These are phyloP conservation scores for Ctena decussata DNA, from an alignment of 2,888 invertebrate genomes.

Conservation along the genomic window DNA sequence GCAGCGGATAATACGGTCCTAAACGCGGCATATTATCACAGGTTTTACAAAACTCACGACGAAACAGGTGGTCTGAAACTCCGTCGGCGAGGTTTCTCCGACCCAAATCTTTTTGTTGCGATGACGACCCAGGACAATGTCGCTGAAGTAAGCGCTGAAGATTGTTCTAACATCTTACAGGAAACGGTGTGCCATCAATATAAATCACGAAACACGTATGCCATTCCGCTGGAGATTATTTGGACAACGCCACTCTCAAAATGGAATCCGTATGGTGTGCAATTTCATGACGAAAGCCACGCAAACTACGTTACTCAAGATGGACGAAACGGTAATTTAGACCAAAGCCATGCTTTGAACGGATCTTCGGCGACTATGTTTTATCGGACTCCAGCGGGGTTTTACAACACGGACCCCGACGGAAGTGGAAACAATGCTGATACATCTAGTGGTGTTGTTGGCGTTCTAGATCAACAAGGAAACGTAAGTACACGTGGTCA, in stretches of 20 bases:
- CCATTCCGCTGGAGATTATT: slow-evolving; percentile 82
- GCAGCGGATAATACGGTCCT: slow-evolving; percentile 33
- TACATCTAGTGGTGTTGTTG: slow-evolving; percentile 65
- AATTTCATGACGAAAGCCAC: background rate
- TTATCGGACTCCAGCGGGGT: slow-evolving; percentile 68
- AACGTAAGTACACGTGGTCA: slow-evolving; percentile 35
- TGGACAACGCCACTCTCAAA: slow-evolving; percentile 79
- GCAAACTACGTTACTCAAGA: background rate
- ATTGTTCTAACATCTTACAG: slow-evolving; percentile 54
- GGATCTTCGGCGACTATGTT: slow-evolving; percentile 58
- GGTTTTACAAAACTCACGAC: slow-evolving; percentile 39
- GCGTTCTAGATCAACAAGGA: slow-evolving; percentile 66
- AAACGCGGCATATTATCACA: slow-evolving; percentile 57
- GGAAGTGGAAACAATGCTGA: too few species aligned
- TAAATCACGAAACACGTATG: slow-evolving; percentile 72
- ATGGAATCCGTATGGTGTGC: slow-evolving; percentile 81
- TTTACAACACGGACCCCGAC: slow-evolving; percentile 47
- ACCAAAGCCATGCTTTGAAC: slow-evolving; percentile 57
- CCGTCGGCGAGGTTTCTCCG: slow-evolving; percentile 65
- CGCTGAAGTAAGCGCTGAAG: slow-evolving; percentile 53
- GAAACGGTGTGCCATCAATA: slow-evolving; percentile 51
- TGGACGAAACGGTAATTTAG: slow-evolving; percentile 34
- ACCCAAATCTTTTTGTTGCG: slow-evolving; percentile 64
- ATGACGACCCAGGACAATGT: slow-evolving; percentile 73
- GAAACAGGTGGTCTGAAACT: slow-evolving; percentile 55